Percentiles rank a stretch among this genome's conserved stretches.
These are phyloP conservation scores for Sandelia bainsii DNA, from an alignment of 2,797 vertebrate species.

Conservation along the genomic window DNA sequence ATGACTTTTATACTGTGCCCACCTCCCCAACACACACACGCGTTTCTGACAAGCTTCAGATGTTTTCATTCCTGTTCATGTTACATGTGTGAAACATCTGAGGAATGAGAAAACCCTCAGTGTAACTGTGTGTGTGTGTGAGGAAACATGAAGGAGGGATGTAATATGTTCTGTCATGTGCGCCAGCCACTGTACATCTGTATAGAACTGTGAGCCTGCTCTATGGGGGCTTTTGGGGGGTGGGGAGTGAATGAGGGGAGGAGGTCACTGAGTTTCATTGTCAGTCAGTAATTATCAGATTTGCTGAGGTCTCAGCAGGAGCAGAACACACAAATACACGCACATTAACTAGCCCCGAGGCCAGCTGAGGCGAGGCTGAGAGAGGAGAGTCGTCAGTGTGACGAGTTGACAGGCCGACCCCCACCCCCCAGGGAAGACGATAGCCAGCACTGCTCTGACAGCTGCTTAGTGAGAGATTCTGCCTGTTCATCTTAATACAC, in stretches of 20 bases:
- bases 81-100: conserved; percentile 36
- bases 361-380: conserved; percentile 38
- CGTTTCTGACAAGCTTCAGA: conserved; percentile 2
- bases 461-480: conserved; percentile 65
- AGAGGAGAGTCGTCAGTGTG: conserved; percentile 59
- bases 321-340: conserved; percentile 28
- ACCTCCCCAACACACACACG: not conserved
- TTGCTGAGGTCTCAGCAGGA: conserved; percentile 56
- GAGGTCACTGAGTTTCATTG: conserved; percentile 49
- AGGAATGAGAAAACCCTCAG: conserved; percentile 6
- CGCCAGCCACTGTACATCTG: conserved; percentile 26
- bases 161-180: conserved; percentile 13
- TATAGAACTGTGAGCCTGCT: conserved; percentile 14
- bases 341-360: conserved; percentile 42
- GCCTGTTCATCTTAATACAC: conserved; percentile 46
- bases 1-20: conserved; percentile 1
- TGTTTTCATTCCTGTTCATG: conserved; percentile 46
- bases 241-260: not conserved
- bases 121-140: conserved; percentile 22
- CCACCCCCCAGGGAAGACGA: conserved; percentile 56
- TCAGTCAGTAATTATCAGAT: conserved; percentile 81
- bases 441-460: conserved; percentile 70
- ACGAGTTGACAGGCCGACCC: conserved; percentile 64
- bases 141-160: conserved; percentile 8
- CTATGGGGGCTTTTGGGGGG: conserved; percentile 15